Conservation (phyloP, 2,797 vertebrate species). For the Tangara arthus region DNA sequence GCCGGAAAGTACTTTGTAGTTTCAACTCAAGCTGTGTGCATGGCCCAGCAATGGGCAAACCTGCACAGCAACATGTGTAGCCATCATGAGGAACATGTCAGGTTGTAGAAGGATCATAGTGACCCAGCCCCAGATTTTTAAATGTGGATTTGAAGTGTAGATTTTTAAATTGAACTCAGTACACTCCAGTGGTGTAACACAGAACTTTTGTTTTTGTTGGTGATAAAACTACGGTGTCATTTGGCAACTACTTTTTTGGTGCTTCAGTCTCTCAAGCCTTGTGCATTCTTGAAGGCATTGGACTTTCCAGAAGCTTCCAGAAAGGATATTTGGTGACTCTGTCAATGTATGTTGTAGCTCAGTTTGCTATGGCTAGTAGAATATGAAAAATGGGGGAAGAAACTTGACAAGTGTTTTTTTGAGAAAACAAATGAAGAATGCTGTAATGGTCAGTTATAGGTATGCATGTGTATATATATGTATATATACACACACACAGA, state of each 20-base stretch:
- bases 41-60: not conserved
- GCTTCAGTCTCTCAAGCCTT: not conserved
- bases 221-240: not conserved
- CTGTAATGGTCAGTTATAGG: not conserved
- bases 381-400: not conserved
- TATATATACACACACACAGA: not conserved
- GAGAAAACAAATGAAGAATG: not conserved
- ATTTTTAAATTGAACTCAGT: not conserved
- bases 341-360: not conserved
- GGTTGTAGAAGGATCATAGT: not conserved
- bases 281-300: not conserved
- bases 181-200: fast-evolving
- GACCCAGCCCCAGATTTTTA: not conserved
- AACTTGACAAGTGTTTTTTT: not conserved
- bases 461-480: not conserved
- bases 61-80: not conserved
- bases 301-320: not conserved
- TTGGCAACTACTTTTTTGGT: not conserved
- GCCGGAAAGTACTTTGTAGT: not conserved
- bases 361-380: not conserved
- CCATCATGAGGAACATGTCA: not conserved
- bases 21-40: not conserved
- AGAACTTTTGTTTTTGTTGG: not conserved
- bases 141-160: not conserved
- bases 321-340: not conserved